Evolutionary conservation across 2,113 vertebrate species (phyloP), one percentile per base, ranked within the genome.

Genomic region (Chauna torquata): DNA sequence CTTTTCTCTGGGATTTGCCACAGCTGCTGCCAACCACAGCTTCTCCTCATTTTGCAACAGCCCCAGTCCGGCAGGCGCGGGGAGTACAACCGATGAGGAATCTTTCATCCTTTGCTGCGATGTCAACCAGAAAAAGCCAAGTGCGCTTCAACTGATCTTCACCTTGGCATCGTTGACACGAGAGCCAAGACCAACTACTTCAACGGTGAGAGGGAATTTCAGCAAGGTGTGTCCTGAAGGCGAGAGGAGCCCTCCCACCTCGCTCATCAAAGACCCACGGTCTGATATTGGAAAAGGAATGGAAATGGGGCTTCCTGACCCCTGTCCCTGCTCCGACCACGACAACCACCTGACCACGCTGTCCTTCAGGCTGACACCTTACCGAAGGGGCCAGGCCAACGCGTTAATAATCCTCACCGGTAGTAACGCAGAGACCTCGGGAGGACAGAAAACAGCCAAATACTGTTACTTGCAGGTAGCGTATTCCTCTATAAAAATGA

Each of bases 161-260:
- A 77, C 4, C 14, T 52, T 58, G 9, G 66, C 66, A 42, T 42
- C 38, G 18, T 2, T 13, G 49, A 78, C 50, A 72, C 5, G 4
- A 82, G 20, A 57, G 24, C 82, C 34, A 72, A 82, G 65, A 62
- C 34, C 23, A 40, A 16, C 4, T n/a, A 47, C 27, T 76, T 36
- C 5, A 45, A 47, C 2, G 50, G 57, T 16, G 50, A 42, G 28
- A 50, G 17, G 55, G 24, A 69, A 34, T 24, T 52, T 44, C 24
- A 4, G 0, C 0, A 1, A 71, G 14, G 22, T 3, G 17, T 30
- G 25, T 32, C 30, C 22, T 14, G 9, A 71, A 18, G 16, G 19
- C 50, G n/a, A 45, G 65, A 38, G 78, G 5, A 62, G 70, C 83
- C 23, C 36, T 24, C 55, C n/a, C 23, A 66, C 28, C 4, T 47